These are phyloP conservation scores for Thecophora atra DNA, from an alignment of 2,888 invertebrate species.

Conservation along the genomic window DNA sequence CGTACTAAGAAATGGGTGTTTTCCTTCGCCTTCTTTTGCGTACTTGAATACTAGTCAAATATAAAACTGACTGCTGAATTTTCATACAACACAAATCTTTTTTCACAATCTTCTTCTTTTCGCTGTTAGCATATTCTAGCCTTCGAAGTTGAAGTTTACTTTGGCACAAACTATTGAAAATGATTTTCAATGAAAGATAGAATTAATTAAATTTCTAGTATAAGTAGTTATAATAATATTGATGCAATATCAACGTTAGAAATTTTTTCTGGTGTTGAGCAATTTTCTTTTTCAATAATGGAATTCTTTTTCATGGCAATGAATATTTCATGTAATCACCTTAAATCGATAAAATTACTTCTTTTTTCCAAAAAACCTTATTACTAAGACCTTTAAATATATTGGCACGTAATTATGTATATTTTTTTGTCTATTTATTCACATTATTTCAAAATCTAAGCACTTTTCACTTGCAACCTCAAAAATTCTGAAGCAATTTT, in stretches of 20 bases:
- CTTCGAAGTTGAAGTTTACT: background rate
- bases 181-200: background rate
- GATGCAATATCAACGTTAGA: background rate
- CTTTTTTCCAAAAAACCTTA: slow-evolving; percentile 19
- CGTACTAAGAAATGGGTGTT: slow-evolving; percentile 7
- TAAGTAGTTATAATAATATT: too few relatives aligned
- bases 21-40: slow-evolving; percentile 29
- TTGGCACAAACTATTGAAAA: background rate
- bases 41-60: slow-evolving; percentile 50
- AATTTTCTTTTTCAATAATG: slow-evolving; percentile 17
- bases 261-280: background rate
- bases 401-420: slow-evolving; percentile 43
- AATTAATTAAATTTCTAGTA: background rate
- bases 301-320: slow-evolving; percentile 8
- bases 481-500: slow-evolving; percentile 18
- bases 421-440: slow-evolving; percentile 38
- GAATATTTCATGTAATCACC: slow-evolving; percentile 42
- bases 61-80: slow-evolving; percentile 37
- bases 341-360: background rate
- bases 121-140: background rate
- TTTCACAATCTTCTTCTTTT: background rate
- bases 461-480: slow-evolving; percentile 43
- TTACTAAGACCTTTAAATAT: slow-evolving; percentile 40
- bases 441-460: slow-evolving; percentile 42
- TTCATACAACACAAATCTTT: background rate